Evolutionary conservation across 2,888 invertebrate species (phyloP).

Genomic region (Caenorhabditis angaria): DNA sequence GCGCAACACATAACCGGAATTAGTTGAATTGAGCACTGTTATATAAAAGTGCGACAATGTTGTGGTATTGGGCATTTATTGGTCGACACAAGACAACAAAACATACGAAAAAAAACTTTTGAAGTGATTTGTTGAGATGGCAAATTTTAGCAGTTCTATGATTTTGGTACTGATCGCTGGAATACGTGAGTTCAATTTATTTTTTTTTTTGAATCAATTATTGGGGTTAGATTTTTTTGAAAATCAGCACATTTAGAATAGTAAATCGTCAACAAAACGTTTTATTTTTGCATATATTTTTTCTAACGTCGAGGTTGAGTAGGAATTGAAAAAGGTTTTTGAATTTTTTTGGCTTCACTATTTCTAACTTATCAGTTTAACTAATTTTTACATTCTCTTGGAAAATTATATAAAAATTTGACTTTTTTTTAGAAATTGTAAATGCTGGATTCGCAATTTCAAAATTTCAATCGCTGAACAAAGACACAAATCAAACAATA

Average conservation of each 20-base stretch:
- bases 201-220: too few species aligned
- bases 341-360: too few species aligned
- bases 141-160: not conserved
- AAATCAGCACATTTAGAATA: too few species aligned
- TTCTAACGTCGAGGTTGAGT: too few species aligned
- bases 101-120: not conserved
- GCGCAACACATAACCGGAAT: constrained; percentile 32
- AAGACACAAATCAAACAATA: constrained; percentile 29
- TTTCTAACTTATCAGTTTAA: not conserved
- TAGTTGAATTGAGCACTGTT: constrained; percentile 36
- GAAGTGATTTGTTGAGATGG: not conserved
- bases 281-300: too few species aligned
- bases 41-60: constrained; percentile 41
- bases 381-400: not conserved
- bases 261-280: too few species aligned
- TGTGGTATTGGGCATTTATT: constrained; percentile 8
- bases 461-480: constrained; percentile 19
- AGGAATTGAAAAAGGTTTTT: too few species aligned
- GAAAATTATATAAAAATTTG: not conserved
- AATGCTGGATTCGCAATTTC: constrained; percentile 38
- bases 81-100: not conserved
- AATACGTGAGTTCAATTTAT: too few species aligned
- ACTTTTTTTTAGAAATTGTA: constrained; percentile 17
- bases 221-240: too few species aligned
- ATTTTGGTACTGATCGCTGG: too few species aligned